phyloP scores from a whole-genome alignment of 2,888 invertebrate species.

The Steromphala cineraria region DNA sequence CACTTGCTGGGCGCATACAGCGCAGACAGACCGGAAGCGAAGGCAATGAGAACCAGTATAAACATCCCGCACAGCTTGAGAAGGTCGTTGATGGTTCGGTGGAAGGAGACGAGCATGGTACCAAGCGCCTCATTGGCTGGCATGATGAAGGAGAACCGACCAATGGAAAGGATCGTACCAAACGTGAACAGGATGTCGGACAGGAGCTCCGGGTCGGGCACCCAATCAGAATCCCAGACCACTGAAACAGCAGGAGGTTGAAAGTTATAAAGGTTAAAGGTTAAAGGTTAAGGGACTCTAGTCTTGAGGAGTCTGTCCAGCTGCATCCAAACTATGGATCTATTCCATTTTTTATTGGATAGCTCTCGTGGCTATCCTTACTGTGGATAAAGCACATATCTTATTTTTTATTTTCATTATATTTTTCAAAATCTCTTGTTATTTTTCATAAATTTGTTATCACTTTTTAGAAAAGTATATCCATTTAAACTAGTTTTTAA shows the following conservation, averaged over 20 bases:
- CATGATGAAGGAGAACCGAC: constrained; percentile 66
- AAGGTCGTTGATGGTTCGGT: constrained; percentile 64
- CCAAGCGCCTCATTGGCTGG: constrained; percentile 70
- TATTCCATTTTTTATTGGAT: too few relatives aligned
- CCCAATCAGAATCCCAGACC: constrained; percentile 51
- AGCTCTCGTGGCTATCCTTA: too few relatives aligned
- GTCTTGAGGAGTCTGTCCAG: too few relatives aligned
- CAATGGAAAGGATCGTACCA: constrained; percentile 64
- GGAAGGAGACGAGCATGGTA: constrained; percentile 68
- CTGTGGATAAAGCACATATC: too few relatives aligned
- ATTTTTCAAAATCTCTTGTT: too few relatives aligned
- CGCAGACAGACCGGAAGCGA: constrained; percentile 66
- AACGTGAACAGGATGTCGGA: constrained; percentile 66
- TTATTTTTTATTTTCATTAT: too few relatives aligned
- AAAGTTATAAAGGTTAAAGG: background rate
- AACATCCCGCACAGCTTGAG: constrained; percentile 65
- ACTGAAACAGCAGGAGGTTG: constrained; percentile 30
- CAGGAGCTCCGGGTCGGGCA: constrained; percentile 62
- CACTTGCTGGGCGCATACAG: constrained; percentile 64
- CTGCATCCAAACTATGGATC: too few relatives aligned
- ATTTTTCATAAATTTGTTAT: too few relatives aligned
- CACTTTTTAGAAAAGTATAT: too few relatives aligned
- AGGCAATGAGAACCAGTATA: constrained; percentile 64
- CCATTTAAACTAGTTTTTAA: too few relatives aligned
- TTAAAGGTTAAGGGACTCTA: too few relatives aligned